Evolutionary conservation across 1,140 invertebrate genomes (phyloP).

Genomic region (Aphaenogaster floridana): DNA sequence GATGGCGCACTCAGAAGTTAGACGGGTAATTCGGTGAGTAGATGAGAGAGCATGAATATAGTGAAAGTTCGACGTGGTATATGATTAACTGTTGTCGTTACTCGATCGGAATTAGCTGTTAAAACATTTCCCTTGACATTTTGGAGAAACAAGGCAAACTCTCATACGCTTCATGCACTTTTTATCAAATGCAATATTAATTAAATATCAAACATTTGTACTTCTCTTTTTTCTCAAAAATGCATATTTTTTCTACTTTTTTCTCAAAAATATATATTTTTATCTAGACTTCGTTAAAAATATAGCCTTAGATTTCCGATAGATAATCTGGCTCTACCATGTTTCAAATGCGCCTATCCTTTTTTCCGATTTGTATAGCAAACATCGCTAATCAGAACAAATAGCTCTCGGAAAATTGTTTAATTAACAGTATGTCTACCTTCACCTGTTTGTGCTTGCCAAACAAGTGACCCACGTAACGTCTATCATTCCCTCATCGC

Average conservation of each 20-base stretch:
- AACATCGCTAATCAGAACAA: neutral
- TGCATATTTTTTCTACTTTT: neutral
- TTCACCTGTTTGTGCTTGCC: neutral
- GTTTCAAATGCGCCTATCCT: neutral
- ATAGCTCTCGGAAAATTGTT: constrained; percentile 7
- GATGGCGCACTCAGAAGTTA: constrained; percentile 18
- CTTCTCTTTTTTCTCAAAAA: neutral
- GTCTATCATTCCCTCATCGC: constrained; percentile 14
- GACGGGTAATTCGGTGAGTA: constrained; percentile 12
- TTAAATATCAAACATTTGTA: neutral
- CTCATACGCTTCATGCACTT: neutral
- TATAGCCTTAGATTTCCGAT: neutral
- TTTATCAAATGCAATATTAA: neutral
- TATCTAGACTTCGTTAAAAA: neutral
- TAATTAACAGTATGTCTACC: constrained; percentile 10
- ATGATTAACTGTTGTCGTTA: constrained; percentile 36
- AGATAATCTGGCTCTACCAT: neutral
- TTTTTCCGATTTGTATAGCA: neutral
- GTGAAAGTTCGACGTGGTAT: constrained; percentile 16
- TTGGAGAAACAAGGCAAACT: neutral
- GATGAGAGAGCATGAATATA: neutral
- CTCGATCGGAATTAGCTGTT: constrained; percentile 3
- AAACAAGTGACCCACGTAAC: constrained; percentile 34
- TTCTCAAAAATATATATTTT: neutral
- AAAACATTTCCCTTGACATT: constrained; percentile 15